Evolutionary conservation across 2,113 vertebrate genomes (phyloP).

Genomic region (Heteronetta atricapilla): DNA sequence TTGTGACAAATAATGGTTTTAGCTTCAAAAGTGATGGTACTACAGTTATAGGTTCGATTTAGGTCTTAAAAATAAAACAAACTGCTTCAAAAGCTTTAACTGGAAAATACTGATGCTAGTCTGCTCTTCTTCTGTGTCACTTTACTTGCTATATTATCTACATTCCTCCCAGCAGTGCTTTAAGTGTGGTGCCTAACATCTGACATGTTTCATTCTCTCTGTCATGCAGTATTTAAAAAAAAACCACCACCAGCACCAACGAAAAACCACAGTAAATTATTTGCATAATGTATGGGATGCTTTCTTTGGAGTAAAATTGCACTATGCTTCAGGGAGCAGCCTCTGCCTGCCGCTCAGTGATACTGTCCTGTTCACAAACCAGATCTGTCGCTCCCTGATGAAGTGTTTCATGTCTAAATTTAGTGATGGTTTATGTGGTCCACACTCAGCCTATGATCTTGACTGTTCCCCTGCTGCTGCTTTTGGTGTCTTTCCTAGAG

Average conservation of each 20-base stretch:
- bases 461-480: not conserved
- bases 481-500: not conserved
- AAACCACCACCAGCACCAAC: not conserved
- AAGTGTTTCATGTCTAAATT: not conserved
- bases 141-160: not conserved
- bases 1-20: not conserved
- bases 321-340: not conserved
- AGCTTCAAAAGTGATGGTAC: not conserved
- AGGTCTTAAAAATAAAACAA: not conserved
- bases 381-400: not conserved
- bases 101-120: not conserved
- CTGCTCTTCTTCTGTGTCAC: not conserved
- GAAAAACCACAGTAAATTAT: not conserved
- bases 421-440: not conserved
- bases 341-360: not conserved
- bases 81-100: not conserved
- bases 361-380: not conserved
- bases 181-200: not conserved
- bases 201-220: slow-evolving; percentile 8
- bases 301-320: not conserved
- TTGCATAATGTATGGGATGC: slow-evolving; percentile 29
- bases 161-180: not conserved
- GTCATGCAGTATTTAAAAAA: not conserved
- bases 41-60: not conserved
- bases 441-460: not conserved